Evolutionary conservation across 2,113 vertebrate genomes (phyloP), one percentile per base, ranked within the genome.

Genomic region (Proteles cristata): DNA sequence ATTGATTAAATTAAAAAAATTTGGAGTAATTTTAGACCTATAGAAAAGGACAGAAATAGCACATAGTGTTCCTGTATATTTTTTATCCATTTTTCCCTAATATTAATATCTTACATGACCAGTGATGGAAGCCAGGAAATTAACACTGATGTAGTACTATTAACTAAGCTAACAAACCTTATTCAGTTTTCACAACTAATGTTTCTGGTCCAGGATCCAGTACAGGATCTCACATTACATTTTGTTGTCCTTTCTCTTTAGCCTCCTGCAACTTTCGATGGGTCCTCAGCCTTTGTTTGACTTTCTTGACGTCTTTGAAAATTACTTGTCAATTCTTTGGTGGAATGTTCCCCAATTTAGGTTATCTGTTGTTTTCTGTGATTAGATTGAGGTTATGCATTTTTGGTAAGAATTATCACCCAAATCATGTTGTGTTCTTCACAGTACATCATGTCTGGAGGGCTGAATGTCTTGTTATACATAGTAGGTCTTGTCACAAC

Each of bases 271-370:
- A 19, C 85, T 90, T 84, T 19, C 84, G 74, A 58, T 31, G 14
- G 21, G 5, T 73, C 26, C 7, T 93, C 50, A n/a, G 16, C 66
- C 25, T 77, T 31, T 61, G 23, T 83, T 58, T 35, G 4, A 15
- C 16, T 86, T 94, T 88, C 15, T 48, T 87, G 66, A 86, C 25
- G 58, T 65, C 77, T 96, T 65, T 58, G 21, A 58, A 96, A 91
- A 86, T 35, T 26, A 35, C 14, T 58, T 33, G 11, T 53, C 48
- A 45, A 2, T 82, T 73, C 55, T 76, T 90, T 43, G 28, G 68
- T 53, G 65, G 53, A 39, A 33, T 43, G 26, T 31, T 74, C 16
- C n/a, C 33, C 31, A 43, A 26, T 61, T 94, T 80, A 48, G 65
- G 17, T 39, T 48, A 88, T 80, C 55, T 82, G 3, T 69, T 84